Percentiles rank a stretch among this genome's conserved stretches.
These are phyloP conservation scores for Morpho helenor DNA, from an alignment of 2,888 invertebrate genomes.

Conservation along the genomic window DNA sequence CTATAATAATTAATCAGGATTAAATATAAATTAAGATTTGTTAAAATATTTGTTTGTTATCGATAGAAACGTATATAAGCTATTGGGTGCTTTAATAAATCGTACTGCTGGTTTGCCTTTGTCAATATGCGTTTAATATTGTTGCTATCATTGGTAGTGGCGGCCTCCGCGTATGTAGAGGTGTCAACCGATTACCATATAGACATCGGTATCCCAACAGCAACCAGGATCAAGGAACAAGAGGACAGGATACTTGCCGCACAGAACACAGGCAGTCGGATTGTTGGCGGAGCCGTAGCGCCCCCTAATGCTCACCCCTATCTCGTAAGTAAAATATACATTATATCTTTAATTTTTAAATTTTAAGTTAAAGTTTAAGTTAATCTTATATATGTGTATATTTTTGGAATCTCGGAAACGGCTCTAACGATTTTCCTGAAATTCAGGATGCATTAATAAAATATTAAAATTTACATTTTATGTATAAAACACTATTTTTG, in stretches of 20 bases:
- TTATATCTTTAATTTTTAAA: too few species aligned
- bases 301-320: slow-evolving; percentile 41
- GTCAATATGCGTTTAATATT: slow-evolving; percentile 16
- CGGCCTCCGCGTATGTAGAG: slow-evolving; percentile 31
- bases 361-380: too few species aligned
- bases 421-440: too few species aligned
- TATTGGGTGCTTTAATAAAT: not conserved
- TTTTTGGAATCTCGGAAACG: too few species aligned
- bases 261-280: slow-evolving; percentile 27
- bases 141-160: slow-evolving; percentile 23
- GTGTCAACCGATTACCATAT: slow-evolving; percentile 41
- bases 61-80: slow-evolving; percentile 8
- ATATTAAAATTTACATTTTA: too few species aligned
- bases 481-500: too few species aligned
- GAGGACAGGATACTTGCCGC: slow-evolving; percentile 34
- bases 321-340: slow-evolving; percentile 24
- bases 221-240: slow-evolving; percentile 41
- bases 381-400: too few species aligned
- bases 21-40: slow-evolving; percentile 15
- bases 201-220: slow-evolving; percentile 48
- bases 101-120: slow-evolving; percentile 1
- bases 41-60: slow-evolving; percentile 6
- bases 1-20: slow-evolving; percentile 16
- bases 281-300: slow-evolving; percentile 49
- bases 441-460: too few species aligned